Evolutionary conservation across 2,113 vertebrate genomes (phyloP).

Genomic region (Myrmophylax atrothorax): DNA sequence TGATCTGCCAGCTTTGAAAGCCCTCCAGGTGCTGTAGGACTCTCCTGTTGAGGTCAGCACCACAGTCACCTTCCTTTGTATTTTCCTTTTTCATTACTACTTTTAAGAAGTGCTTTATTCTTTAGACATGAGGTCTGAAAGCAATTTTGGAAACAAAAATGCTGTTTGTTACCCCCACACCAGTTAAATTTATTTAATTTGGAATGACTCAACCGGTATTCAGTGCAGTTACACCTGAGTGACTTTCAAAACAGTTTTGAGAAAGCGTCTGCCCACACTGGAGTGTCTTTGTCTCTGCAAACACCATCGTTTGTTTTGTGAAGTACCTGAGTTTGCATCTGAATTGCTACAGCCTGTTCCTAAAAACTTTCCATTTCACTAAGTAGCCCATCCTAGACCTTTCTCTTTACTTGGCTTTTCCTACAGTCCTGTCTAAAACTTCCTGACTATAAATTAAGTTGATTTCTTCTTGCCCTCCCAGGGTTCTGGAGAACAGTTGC

Average conservation of each 20-base stretch:
- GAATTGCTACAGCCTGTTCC: neutral
- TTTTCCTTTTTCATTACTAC: neutral
- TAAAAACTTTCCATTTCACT: neutral
- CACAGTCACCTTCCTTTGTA: neutral
- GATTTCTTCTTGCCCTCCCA: neutral
- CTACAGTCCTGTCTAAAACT: neutral
- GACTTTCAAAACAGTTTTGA: neutral
- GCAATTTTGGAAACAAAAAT: neutral
- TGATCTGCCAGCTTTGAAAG: neutral
- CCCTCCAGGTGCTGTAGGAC: neutral
- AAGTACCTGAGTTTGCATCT: neutral
- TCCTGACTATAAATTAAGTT: neutral
- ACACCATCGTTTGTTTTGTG: neutral
- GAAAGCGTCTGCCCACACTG: neutral
- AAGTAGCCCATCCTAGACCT: neutral
- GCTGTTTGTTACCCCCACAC: neutral
- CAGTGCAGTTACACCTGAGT: neutral
- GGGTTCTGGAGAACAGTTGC: neutral
- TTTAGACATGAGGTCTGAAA: neutral
- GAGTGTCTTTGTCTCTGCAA: neutral
- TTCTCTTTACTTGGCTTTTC: neutral
- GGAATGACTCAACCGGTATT: neutral
- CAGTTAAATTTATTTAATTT: neutral
- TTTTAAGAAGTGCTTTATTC: neutral
- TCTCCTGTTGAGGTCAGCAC: neutral